Evolutionary conservation across 2,888 invertebrate species (phyloP), one percentile per base, ranked within the genome.

Genomic region (Stenoptilia bipunctidactyla): DNA sequence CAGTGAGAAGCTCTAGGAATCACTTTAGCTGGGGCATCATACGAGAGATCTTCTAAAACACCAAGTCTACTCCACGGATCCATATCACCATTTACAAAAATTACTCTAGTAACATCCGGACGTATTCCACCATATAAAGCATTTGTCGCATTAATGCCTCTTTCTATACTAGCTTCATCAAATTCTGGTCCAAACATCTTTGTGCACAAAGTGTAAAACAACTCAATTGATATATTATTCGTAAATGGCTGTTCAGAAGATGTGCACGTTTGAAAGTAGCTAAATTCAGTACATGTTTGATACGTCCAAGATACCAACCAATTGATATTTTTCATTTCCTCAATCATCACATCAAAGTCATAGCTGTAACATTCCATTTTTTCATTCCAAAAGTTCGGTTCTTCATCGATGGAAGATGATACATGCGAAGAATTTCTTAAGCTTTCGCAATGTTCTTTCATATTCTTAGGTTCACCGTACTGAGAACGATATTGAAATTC

Each of bases 201-300:
- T 5, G 46, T 47, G 49, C 87, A 87, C 30, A 77, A 47, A 13
- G 65, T 64, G 3, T 67, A 62, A 48, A 58, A 86, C 14, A 71
- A 79, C 1, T 75, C 67, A 1, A 85, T 43, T 0, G 74, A 67
- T 40, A 86, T 54, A 14, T 75, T 69, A 15, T 71, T 60, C 1
- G 85, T 85, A 61, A 91, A 92, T 0, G 89, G 87, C 13, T 88
- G 86, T 1, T 75, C 62, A 2, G 66, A 53, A 0, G 86, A 85
- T 45, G 84, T 84, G 0, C 89, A 85, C 0, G 88, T 89, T 61
- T 90, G 90, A 58, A 84, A 92, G 58, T 88, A 92, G 15, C 92
- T 91, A 56, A 89, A 92, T 67, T 93, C 92, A 2, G 88, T 89
- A 64, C 93, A 93, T 0, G 90, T 91, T 66, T 92, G 92, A 58